Evolutionary conservation across 2,888 invertebrate genomes (phyloP), one percentile per base, ranked within the genome.

Genomic region (Polyploca ridens): DNA sequence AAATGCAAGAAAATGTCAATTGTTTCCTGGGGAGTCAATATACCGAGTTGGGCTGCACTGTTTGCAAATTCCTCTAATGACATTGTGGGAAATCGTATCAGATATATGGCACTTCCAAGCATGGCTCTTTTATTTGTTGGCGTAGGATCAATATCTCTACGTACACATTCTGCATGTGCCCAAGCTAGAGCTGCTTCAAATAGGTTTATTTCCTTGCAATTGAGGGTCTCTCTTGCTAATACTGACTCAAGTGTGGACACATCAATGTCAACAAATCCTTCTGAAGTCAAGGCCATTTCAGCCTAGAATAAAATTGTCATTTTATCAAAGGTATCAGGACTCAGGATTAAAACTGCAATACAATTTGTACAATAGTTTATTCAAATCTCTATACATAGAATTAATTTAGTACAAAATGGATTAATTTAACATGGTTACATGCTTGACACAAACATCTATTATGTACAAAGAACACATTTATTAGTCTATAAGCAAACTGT

Each of bases 211-310:
- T 99, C 99, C 89, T 98, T 98, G 87, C 98, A 98, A 90, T 99
- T 99, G 60, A 99, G 95, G 3, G 99, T 99, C 92, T 99, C 99
- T 73, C 99, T 95, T 64, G 97, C 97, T 77, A 99, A 95, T 76
- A 99, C 98, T 67, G 98, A 98, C 89, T 98, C 97, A 78, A 99
- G 95, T 35, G 99, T 99, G 75, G 98, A 97, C 80, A 97, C 96
- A 91, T 99, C 99, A 84, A 99, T 98, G 88, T 99, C 99, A 73
- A 98, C 97, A 94, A 99, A 99, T 76, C 99, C 99, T 84, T 99
- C 99, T 0, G 99, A 98, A 76, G 97, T 97, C 78, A 99, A 95
- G 66, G 99, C 99, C 97, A 99, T 98, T 94, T 99, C 98, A 84
- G 99, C 99, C 97, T 98, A 91, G 70, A 93, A 94, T 81, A 70